Conservation (phyloP, 2,888 invertebrate species). For the Piscicola geometra region DNA sequence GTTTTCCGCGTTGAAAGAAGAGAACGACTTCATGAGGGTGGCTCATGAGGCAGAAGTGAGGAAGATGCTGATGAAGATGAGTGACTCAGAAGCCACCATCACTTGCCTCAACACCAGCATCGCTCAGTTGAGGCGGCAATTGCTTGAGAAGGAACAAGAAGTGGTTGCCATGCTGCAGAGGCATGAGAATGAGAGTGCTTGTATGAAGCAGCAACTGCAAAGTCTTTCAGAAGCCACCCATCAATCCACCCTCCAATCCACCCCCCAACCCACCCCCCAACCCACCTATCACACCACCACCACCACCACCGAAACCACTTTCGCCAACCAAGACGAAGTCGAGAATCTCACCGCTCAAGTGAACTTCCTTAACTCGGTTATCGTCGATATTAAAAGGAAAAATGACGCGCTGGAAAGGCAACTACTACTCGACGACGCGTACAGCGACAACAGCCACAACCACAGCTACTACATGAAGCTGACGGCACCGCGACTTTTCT, state of each 20-base stretch:
- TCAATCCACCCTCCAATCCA: not conserved
- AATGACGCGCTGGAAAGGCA: slow-evolving; percentile 76
- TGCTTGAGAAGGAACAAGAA: not conserved
- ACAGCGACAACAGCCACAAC: not conserved
- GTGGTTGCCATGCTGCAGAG: not conserved
- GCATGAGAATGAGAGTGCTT: not conserved
- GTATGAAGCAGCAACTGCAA: not conserved
- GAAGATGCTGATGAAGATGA: not conserved
- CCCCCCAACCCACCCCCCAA: not conserved
- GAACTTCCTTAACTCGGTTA: slow-evolving; percentile 89
- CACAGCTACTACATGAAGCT: not conserved
- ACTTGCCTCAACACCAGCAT: not conserved
- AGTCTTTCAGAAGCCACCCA: not conserved
- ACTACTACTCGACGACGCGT: slow-evolving; percentile 67
- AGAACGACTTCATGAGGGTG: not conserved
- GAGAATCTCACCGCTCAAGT: slow-evolving; percentile 48
- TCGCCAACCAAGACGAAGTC: slow-evolving; percentile 6
- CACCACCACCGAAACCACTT: not conserved
- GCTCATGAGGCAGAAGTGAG: not conserved
- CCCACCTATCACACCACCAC: not conserved
- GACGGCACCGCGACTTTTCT: slow-evolving; percentile 74
- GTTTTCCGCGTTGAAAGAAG: slow-evolving; percentile 62
- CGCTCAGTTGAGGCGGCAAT: not conserved
- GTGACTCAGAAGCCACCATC: not conserved
- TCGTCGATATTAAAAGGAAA: slow-evolving; percentile 89